A percentile compares a stretch with the other conserved stretches of the same genome.
Conservation (phyloP, 1,140 invertebrate genomes). For the Zaprionus inermis region DNA sequence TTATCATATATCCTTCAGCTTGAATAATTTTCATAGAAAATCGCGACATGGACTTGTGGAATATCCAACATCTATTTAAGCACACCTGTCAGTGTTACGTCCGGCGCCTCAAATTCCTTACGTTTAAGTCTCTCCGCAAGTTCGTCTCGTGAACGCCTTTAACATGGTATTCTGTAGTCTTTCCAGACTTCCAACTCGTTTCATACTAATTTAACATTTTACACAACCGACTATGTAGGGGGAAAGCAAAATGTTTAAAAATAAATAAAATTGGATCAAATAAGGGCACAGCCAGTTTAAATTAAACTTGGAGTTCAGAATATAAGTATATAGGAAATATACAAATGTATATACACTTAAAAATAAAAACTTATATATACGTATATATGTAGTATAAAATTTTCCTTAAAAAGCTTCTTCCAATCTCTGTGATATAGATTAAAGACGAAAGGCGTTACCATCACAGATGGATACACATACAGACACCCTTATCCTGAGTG, state of each 20-base stretch:
- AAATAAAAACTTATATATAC: not conserved
- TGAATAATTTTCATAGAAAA: slow-evolving; percentile 83
- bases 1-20: slow-evolving; percentile 84
- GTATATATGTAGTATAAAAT: not conserved
- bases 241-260: too few relatives aligned
- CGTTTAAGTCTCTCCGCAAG: not conserved
- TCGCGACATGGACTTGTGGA: slow-evolving; percentile 45
- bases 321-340: too few relatives aligned
- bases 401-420: not conserved
- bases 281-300: too few relatives aligned
- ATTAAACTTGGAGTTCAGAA: too few relatives aligned
- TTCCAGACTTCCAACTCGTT: slow-evolving; percentile 8
- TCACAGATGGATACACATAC: slow-evolving; percentile 11
- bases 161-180: not conserved
- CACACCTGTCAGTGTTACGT: slow-evolving; percentile 35
- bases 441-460: slow-evolving; percentile 18
- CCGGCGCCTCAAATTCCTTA: not conserved
- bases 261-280: too few relatives aligned
- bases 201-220: not conserved
- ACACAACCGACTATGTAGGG: not conserved
- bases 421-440: not conserved
- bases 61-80: slow-evolving; percentile 15
- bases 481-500: slow-evolving; percentile 12
- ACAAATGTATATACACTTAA: not conserved
- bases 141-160: not conserved